Evolutionary conservation across 1,140 invertebrate genomes (phyloP).

Genomic region (Eriosoma lanigerum): DNA sequence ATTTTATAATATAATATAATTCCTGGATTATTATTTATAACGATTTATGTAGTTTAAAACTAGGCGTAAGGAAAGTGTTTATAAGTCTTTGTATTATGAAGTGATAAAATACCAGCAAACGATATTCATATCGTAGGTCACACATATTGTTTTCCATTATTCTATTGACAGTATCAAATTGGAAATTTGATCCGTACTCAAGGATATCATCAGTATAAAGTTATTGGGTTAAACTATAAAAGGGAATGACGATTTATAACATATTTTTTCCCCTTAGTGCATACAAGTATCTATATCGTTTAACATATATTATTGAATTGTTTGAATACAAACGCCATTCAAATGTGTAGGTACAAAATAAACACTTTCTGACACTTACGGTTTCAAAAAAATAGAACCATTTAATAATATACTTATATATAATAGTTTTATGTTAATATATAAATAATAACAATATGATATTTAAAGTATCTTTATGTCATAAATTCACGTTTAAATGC

Average conservation of each 20-base stretch:
- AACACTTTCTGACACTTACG: too few relatives aligned
- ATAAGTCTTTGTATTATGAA: neutral
- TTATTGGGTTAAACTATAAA: slow-evolving; percentile 12
- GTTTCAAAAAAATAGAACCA: too few relatives aligned
- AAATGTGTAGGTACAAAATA: neutral
- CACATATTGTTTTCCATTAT: slow-evolving; percentile 18
- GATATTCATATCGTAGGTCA: neutral
- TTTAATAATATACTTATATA: too few relatives aligned
- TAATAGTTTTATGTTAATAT: too few relatives aligned
- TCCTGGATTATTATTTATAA: too few relatives aligned
- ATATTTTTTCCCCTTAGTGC: too few relatives aligned
- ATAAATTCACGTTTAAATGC: too few relatives aligned
- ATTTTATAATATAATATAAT: too few relatives aligned
- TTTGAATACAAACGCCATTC: too few relatives aligned
- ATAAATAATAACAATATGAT: too few relatives aligned
- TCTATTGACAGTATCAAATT: slow-evolving; percentile 20
- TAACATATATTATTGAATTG: neutral
- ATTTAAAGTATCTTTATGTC: too few relatives aligned
- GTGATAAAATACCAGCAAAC: neutral
- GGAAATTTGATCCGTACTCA: slow-evolving; percentile 16
- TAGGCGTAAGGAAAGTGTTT: neutral
- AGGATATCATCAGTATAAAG: slow-evolving; percentile 12
- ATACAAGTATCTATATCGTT: neutral
- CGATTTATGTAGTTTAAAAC: neutral
- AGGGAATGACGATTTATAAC: neutral